These are phyloP conservation scores for Diabrotica undecimpunctata DNA, from an alignment of 1,140 invertebrate species.

Conservation along the genomic window DNA sequence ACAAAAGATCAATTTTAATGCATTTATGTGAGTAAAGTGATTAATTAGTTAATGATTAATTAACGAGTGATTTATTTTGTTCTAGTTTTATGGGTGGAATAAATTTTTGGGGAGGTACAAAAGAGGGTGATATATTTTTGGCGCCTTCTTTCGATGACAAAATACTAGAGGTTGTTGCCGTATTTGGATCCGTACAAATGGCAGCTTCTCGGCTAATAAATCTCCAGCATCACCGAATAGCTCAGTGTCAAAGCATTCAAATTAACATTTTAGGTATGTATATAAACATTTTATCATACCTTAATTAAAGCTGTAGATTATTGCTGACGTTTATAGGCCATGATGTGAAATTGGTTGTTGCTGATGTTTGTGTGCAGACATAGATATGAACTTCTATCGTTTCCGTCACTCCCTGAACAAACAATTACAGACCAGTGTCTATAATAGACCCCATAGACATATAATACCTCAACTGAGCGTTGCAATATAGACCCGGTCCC, in stretches of 20 bases:
- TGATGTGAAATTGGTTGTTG: too few relatives aligned
- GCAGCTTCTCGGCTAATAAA: conserved; percentile 92
- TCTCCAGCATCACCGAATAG: conserved; percentile 93
- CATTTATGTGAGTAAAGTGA: too few relatives aligned
- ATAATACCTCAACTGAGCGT: too few relatives aligned
- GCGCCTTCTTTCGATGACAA: conserved; percentile 89
- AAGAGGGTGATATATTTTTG: conserved; percentile 83
- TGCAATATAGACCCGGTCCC: too few relatives aligned
- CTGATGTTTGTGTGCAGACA: too few relatives aligned
- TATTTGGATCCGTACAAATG: conserved; percentile 96
- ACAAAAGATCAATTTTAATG: too few relatives aligned
- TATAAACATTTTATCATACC: neutral
- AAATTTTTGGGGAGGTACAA: conserved; percentile 96
- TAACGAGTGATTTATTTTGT: conserved; percentile 25
- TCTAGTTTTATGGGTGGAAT: conserved; percentile 93
- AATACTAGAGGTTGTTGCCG: conserved; percentile 91
- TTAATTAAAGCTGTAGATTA: too few relatives aligned
- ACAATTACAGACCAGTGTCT: too few relatives aligned
- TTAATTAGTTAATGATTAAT: neutral
- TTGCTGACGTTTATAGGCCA: too few relatives aligned
- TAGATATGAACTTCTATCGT: too few relatives aligned
- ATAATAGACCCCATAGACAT: too few relatives aligned
- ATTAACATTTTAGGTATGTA: conserved; percentile 83
- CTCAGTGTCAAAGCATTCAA: conserved; percentile 92
- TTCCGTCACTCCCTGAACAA: too few relatives aligned